These are phyloP conservation scores for Cynopterus brachyotis DNA, from an alignment of 2,113 vertebrate species.

Conservation along the genomic window DNA sequence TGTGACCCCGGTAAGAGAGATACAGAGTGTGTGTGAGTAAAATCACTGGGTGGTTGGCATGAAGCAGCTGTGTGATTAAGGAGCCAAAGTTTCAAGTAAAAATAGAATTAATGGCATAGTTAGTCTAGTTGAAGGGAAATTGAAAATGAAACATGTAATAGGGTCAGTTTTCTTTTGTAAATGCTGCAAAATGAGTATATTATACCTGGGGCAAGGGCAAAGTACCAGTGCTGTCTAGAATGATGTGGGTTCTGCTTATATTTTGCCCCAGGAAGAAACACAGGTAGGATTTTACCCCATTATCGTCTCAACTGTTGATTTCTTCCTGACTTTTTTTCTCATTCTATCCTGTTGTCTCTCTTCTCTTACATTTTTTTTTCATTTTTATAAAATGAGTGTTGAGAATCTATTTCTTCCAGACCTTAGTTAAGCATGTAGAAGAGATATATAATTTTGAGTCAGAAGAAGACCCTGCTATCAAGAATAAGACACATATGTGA, in stretches of 20 bases:
- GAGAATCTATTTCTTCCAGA: neutral
- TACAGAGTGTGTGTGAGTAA: neutral
- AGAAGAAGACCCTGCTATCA: neutral
- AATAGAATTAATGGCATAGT: conserved; percentile 49
- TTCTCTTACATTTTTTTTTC: neutral
- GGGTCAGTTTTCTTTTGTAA: neutral
- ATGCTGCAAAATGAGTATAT: neutral
- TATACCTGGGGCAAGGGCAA: neutral
- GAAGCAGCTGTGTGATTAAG: conserved; percentile 57
- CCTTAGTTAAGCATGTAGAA: neutral
- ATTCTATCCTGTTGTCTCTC: neutral
- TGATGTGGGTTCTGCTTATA: fast-evolving
- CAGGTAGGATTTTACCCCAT: neutral
- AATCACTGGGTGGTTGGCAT: neutral
- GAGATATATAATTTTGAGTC: neutral
- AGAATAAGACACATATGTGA: neutral
- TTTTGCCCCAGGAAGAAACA: neutral
- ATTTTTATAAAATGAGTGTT: neutral
- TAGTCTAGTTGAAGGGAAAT: conserved; percentile 8
- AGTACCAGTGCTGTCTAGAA: fast-evolving
- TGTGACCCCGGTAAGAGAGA: conserved; percentile 24
- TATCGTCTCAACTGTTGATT: neutral
- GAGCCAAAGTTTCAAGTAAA: conserved; percentile 55
- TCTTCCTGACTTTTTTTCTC: neutral
- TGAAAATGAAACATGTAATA: neutral